phyloP scores from a whole-genome alignment of 2,113 vertebrate species.

The Bubalus kerabau region DNA sequence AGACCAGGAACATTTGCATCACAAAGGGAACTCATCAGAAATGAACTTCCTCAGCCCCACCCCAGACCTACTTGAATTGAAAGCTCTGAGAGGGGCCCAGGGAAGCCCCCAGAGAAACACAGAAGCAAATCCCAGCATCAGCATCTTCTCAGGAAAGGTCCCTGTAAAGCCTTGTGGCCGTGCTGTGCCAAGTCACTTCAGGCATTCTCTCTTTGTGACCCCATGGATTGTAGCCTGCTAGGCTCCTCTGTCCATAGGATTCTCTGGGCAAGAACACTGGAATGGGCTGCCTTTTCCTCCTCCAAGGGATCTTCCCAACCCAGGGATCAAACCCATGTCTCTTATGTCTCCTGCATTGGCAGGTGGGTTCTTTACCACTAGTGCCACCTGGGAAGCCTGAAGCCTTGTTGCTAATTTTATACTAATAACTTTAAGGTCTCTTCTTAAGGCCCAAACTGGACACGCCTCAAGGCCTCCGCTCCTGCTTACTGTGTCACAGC shows the following conservation, averaged over 20 bases:
- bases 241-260: background rate
- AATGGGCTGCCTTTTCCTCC: background rate
- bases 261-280: background rate
- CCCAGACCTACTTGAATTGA: accelerated
- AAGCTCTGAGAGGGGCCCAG: background rate
- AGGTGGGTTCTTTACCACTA: background rate
- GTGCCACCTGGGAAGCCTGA: background rate
- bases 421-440: background rate
- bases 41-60: background rate
- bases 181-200: background rate
- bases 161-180: background rate
- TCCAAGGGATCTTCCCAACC: background rate
- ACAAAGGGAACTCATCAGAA: background rate
- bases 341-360: background rate
- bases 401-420: background rate
- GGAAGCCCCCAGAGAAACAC: background rate
- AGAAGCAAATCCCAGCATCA: background rate
- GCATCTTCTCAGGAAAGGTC: too few species aligned
- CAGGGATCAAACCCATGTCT: background rate
- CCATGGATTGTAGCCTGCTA: background rate
- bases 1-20: background rate
- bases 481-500: background rate
- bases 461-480: too few species aligned
- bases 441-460: background rate
- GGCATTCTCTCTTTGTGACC: background rate